phyloP scores from a whole-genome alignment of 2,797 vertebrate species.

The Yasuhikotakia modesta region DNA sequence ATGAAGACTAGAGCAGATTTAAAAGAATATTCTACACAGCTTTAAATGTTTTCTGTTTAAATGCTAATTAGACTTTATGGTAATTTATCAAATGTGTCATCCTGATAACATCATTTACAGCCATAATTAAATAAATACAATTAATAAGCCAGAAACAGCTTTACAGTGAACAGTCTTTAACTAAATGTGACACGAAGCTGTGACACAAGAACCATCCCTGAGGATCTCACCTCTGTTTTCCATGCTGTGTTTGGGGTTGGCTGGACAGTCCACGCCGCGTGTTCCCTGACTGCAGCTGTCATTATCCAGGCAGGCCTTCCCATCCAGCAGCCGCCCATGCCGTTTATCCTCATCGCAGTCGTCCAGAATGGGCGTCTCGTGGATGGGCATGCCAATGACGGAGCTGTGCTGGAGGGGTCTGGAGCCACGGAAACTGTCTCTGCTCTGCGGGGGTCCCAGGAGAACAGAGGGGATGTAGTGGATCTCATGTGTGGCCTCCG shows the following conservation, averaged over 20 bases:
- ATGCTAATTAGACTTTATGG: too few relatives aligned
- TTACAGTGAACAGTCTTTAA: too few relatives aligned
- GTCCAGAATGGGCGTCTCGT: slow-evolving; percentile 95
- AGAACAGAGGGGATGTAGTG: slow-evolving; percentile 98
- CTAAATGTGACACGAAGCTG: too few relatives aligned
- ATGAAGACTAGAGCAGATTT: too few relatives aligned
- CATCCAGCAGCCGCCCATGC: slow-evolving; percentile 68
- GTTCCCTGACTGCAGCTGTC: slow-evolving; percentile 65
- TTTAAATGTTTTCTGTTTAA: too few relatives aligned
- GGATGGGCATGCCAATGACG: slow-evolving; percentile 93
- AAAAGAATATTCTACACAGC: too few relatives aligned
- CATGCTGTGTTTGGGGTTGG: slow-evolving; percentile 81
- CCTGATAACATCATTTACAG: too few relatives aligned
- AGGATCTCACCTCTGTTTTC: slow-evolving; percentile 91
- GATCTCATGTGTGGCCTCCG: slow-evolving; percentile 97
- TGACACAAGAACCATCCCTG: too few relatives aligned
- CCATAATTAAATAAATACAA: too few relatives aligned
- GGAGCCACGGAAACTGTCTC: slow-evolving; percentile 87
- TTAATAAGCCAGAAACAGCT: too few relatives aligned
- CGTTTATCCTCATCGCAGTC: slow-evolving; percentile 89
- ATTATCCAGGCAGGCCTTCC: slow-evolving; percentile 68
- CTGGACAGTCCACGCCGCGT: slow-evolving; percentile 79
- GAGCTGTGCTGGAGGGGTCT: slow-evolving; percentile 88
- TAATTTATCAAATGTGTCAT: too few relatives aligned
- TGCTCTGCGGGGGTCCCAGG: slow-evolving; percentile 86